Evolutionary conservation across 2,888 invertebrate genomes (phyloP).

Genomic region (Plusia festucae): DNA sequence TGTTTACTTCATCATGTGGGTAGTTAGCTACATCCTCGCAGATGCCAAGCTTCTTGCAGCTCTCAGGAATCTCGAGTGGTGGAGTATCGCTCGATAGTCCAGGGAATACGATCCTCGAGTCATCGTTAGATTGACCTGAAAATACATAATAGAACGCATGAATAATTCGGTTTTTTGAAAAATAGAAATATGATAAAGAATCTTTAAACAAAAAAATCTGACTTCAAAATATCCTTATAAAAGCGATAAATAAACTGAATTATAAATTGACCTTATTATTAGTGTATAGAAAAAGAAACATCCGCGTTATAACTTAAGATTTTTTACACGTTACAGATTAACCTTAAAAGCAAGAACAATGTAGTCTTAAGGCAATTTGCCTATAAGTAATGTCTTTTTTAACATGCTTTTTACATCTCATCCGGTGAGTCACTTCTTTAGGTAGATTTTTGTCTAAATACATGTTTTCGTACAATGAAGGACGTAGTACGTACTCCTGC

Average conservation of each 20-base stretch:
- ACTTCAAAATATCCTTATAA: no score
- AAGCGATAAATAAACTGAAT: no score
- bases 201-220: no score
- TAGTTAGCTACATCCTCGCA: conserved; percentile 75
- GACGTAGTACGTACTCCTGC: no score
- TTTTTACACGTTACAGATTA: conserved; percentile 33
- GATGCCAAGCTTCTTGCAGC: conserved; percentile 67
- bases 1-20: conserved; percentile 66
- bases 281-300: conserved; percentile 29
- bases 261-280: no score
- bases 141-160: background rate
- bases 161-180: no score
- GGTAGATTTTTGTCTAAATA: conserved; percentile 27
- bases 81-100: conserved; percentile 66
- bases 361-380: conserved; percentile 46
- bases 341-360: conserved; percentile 49
- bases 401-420: conserved; percentile 29
- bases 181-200: no score
- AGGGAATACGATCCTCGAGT: conserved; percentile 71
- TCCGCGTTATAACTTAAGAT: conserved; percentile 49
- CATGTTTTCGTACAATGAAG: no score
- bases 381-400: conserved; percentile 39
- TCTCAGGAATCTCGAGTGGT: conserved; percentile 38
- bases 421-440: conserved; percentile 21
- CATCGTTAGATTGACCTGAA: conserved; percentile 56